Percentiles rank a stretch among this genome's conserved stretches.
Evolutionary conservation across 1,140 invertebrate genomes (phyloP).

Genomic region (Phocides pigmalion): DNA sequence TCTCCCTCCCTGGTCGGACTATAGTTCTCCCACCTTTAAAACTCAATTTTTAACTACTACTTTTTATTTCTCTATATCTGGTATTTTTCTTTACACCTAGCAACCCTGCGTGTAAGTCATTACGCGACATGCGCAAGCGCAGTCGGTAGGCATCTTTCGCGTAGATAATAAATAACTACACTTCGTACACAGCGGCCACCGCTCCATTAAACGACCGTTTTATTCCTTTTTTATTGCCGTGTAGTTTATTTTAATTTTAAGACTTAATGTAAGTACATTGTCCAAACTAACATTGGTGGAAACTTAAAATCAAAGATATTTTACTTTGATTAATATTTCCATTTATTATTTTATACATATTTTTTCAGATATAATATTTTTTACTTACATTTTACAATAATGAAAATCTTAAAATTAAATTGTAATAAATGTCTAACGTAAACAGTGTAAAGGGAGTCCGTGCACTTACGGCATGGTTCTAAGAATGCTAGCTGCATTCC

Average conservation of each 20-base stretch:
- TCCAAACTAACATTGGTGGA: background rate
- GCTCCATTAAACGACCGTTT: conserved; percentile 25
- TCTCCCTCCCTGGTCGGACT: no score
- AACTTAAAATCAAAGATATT: no score
- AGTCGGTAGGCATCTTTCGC: conserved; percentile 31
- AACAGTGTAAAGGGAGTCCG: no score
- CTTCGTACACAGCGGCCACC: background rate
- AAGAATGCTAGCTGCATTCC: no score
- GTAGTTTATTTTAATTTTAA: conserved; percentile 18
- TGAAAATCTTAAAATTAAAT: no score
- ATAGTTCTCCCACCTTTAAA: no score
- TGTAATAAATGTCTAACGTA: no score
- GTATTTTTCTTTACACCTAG: background rate
- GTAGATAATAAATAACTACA: conserved; percentile 34
- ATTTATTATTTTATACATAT: background rate
- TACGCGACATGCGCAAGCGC: conserved; percentile 24
- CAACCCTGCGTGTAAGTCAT: conserved; percentile 24
- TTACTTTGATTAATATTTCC: background rate
- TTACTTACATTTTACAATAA: no score
- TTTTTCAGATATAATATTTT: background rate
- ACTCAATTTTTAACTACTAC: background rate
- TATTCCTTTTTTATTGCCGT: conserved; percentile 24
- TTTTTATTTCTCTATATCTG: background rate
- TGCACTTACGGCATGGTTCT: no score
- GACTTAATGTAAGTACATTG: background rate